Evolutionary conservation across 2,797 vertebrate species (phyloP), one percentile per base, ranked within the genome.

Genomic region (Amphiprion clarkii): DNA sequence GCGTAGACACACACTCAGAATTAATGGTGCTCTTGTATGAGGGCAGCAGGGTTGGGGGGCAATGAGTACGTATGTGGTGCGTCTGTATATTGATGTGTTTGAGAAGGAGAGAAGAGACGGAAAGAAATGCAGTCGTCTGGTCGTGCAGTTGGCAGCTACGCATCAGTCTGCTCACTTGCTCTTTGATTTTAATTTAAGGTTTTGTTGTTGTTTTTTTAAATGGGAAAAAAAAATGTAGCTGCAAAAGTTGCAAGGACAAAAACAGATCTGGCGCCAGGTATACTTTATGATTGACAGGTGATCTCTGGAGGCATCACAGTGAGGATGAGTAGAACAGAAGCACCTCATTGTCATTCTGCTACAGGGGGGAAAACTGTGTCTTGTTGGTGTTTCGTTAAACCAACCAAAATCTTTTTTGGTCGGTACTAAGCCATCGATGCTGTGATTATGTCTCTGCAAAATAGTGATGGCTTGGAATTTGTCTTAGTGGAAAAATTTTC

Each of bases 1-100:
- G 12, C 21, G 3, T 67, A 83, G 53, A 82, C 76, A 76, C 64
- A 59, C 67, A 58, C 60, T 67, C 76, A 54, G 80, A 71, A 88
- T 91, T 90, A 92, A 91, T 90, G 88, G 84, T 75, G 23, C 70
- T 89, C 77, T 82, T 92, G 90, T 91, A 85, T 54, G 13, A 23
- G 58, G 82, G 76, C 74, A 51, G 70, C 67, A 9, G 64, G 82
- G 77, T 81, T 11, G 55, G 61, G 67, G 84, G 88, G 67, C 63
- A 83, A 29, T 6, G 71, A 70, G 84, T 78, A 8, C 21, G 65
- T 39, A 60, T 67, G 78, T 19, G 69, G 51, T 72, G 74, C 23
- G 78, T 81, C 61, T 74, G 40, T 61, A 27, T 51, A 72, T 48
- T 16, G 56, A 57, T 53, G 70, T 70, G 82, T 71, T 62, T 12